Evolutionary conservation across 2,797 vertebrate species (phyloP).

Genomic region (Anas flavirostris): DNA sequence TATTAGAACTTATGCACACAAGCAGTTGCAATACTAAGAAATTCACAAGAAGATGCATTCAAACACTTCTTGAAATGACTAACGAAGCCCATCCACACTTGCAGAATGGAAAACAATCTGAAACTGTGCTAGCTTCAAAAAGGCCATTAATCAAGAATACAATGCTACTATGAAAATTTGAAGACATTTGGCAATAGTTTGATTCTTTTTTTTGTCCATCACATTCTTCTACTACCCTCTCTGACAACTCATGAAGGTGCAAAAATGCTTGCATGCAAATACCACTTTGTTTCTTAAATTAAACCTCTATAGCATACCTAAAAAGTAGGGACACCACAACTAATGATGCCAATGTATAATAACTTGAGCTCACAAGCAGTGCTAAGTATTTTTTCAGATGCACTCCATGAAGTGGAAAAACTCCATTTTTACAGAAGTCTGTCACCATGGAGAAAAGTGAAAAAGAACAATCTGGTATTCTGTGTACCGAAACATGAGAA

Average conservation of each 20-base stretch:
- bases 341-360: accelerated
- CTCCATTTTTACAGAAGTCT: not conserved
- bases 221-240: not conserved
- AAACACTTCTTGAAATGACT: not conserved
- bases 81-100: not conserved
- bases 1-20: not conserved
- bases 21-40: not conserved
- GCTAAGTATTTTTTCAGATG: not conserved
- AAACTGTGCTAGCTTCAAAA: not conserved
- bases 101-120: not conserved
- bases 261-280: not conserved
- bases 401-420: not conserved
- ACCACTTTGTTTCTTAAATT: not conserved
- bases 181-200: not conserved
- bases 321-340: not conserved
- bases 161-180: not conserved
- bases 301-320: not conserved
- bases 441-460: not conserved
- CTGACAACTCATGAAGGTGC: not conserved
- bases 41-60: not conserved
- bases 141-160: not conserved
- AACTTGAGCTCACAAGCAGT: not conserved
- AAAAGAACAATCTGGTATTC: not conserved
- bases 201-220: not conserved
- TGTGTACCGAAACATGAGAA: not conserved